These are phyloP conservation scores for Nipponacmea schrenckii DNA, from an alignment of 2,888 invertebrate genomes.

Conservation along the genomic window DNA sequence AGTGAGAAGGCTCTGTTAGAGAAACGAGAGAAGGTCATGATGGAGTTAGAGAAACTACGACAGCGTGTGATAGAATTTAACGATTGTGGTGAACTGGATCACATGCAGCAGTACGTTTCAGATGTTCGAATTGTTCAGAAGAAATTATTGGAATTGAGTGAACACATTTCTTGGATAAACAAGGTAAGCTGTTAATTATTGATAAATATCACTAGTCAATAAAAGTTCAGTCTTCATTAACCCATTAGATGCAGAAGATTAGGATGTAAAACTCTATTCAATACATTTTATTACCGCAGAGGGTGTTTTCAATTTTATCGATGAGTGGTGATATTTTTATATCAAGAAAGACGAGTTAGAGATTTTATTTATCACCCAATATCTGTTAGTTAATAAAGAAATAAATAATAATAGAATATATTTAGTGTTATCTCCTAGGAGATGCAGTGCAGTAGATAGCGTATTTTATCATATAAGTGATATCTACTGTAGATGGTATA, in stretches of 20 bases:
- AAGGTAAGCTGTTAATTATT: slow-evolving; percentile 65
- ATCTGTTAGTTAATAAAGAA: too few relatives aligned
- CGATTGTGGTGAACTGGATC: slow-evolving; percentile 83
- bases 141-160: slow-evolving; percentile 80
- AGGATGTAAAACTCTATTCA: background rate
- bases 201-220: background rate
- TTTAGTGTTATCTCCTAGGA: too few relatives aligned
- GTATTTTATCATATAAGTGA: too few relatives aligned
- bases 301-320: too few relatives aligned
- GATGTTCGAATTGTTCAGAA: slow-evolving; percentile 81
- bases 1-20: slow-evolving; percentile 84
- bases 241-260: background rate
- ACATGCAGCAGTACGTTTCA: slow-evolving; percentile 81
- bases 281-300: too few relatives aligned
- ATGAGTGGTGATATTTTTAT: too few relatives aligned
- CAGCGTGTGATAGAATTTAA: slow-evolving; percentile 82
- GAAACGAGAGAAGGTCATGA: slow-evolving; percentile 78
- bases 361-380: too few relatives aligned
- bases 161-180: slow-evolving; percentile 86
- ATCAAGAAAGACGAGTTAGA: too few relatives aligned
- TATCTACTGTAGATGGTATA: too few relatives aligned
- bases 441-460: too few relatives aligned
- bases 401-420: too few relatives aligned
- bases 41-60: slow-evolving; percentile 78
- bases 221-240: background rate